Conservation (phyloP, 1,140 invertebrate genomes). For the Cepaea nemoralis region DNA sequence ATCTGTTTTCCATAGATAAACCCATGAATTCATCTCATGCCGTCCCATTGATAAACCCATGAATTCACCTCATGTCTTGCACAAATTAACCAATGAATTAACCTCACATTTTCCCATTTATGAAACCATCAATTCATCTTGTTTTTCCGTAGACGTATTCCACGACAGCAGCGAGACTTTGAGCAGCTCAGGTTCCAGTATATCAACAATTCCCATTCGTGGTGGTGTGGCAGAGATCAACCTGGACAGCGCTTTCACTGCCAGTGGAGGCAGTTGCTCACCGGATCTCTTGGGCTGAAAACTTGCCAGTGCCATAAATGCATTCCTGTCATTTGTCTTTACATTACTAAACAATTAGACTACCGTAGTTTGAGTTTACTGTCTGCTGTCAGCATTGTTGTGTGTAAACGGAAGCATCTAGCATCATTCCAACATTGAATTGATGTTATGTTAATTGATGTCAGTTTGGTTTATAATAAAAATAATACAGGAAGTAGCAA, state of each 20-base stretch:
- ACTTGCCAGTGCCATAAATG: neutral
- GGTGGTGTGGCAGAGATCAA: constrained; percentile 44
- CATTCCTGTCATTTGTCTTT: neutral
- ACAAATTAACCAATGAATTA: too few species aligned
- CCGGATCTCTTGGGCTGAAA: constrained; percentile 45
- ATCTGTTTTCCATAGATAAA: too few species aligned
- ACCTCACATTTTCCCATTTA: too few species aligned
- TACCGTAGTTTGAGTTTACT: neutral
- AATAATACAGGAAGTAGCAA: too few species aligned
- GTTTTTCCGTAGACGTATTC: constrained; percentile 55
- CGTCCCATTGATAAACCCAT: neutral
- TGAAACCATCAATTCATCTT: too few species aligned
- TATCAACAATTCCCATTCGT: constrained; percentile 42
- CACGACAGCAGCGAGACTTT: constrained; percentile 64
- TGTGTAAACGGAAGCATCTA: too few species aligned
- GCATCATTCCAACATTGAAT: too few species aligned
- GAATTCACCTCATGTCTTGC: too few species aligned
- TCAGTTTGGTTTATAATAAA: too few species aligned
- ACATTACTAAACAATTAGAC: neutral
- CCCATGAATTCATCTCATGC: too few species aligned
- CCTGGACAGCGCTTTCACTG: constrained; percentile 46
- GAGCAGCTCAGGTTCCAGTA: constrained; percentile 64
- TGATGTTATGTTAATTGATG: too few species aligned
- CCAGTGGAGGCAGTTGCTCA: constrained; percentile 35
- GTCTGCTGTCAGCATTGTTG: neutral